These are phyloP conservation scores for Enteromius unitaeniatus DNA, from an alignment of 2,797 vertebrate species.

Conservation along the genomic window DNA sequence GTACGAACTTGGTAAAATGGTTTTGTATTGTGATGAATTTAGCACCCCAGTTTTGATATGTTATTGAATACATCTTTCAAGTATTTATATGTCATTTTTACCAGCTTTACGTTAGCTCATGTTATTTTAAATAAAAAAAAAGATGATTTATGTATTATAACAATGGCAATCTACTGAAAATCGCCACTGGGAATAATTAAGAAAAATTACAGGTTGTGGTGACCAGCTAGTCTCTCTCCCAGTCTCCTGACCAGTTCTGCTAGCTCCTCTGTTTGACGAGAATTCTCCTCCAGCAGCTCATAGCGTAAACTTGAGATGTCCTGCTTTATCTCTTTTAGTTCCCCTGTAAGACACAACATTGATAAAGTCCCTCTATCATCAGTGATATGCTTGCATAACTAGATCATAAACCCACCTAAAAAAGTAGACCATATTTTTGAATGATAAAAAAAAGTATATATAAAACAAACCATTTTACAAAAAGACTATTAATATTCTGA, in stretches of 20 bases:
- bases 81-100: neutral
- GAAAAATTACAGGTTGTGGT: conserved; percentile 35
- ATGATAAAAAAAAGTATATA: neutral
- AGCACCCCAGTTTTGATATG: neutral
- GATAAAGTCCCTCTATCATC: neutral
- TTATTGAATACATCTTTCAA: neutral
- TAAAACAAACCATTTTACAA: neutral
- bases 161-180: neutral
- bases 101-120: neutral
- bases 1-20: too few species aligned
- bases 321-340: conserved; percentile 96
- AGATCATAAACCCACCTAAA: neutral
- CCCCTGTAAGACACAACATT: conserved; percentile 76
- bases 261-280: conserved; percentile 85
- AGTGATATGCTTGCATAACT: neutral
- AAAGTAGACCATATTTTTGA: neutral
- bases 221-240: conserved; percentile 73
- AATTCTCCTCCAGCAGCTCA: conserved; percentile 91
- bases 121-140: neutral
- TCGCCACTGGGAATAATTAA: neutral
- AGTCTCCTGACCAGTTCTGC: conserved; percentile 87
- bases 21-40: neutral
- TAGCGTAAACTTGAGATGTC: conserved; percentile 96
- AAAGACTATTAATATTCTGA: neutral
- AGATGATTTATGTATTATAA: neutral